A percentile compares a stretch with the other conserved stretches of the same genome.
Evolutionary conservation across 2,888 invertebrate species (phyloP).

Genomic region (Zygothrica quintamaculata): DNA sequence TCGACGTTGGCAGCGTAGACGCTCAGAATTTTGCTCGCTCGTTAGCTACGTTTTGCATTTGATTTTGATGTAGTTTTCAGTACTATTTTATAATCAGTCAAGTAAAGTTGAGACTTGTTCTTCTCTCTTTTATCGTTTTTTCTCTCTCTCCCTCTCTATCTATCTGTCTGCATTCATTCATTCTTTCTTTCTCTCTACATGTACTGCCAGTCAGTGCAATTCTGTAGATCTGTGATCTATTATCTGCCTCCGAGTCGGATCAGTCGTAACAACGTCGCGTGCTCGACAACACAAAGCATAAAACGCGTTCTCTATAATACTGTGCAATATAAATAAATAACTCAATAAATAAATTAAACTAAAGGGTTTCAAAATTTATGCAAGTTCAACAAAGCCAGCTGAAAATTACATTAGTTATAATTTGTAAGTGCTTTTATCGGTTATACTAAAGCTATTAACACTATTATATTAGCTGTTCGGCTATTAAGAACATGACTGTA

Average conservation of each 20-base stretch:
- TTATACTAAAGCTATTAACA: constrained; percentile 19
- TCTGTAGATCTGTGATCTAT: constrained; percentile 40
- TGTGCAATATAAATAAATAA: constrained; percentile 17
- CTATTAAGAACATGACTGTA: constrained; percentile 18
- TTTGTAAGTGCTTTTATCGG: constrained; percentile 47
- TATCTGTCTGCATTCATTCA: constrained; percentile 5
- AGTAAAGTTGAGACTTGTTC: constrained; percentile 64
- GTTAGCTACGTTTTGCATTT: constrained; percentile 77
- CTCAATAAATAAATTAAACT: constrained; percentile 28
- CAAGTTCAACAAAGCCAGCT: constrained; percentile 15
- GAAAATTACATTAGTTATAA: constrained; percentile 26
- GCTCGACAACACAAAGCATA: constrained; percentile 45
- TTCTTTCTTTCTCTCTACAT: constrained; percentile 32
- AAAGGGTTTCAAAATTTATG: constrained; percentile 35
- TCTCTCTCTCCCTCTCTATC: too few relatives aligned
- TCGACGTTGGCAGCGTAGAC: constrained; percentile 45
- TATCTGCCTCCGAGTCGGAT: constrained; percentile 40
- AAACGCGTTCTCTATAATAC: constrained; percentile 18
- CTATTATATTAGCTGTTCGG: constrained; percentile 1
- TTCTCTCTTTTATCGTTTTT: constrained; percentile 30
- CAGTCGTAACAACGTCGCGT: constrained; percentile 67
- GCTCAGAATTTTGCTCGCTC: constrained; percentile 55
- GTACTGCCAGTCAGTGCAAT: constrained; percentile 17
- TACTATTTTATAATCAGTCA: constrained; percentile 78
- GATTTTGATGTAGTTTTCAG: constrained; percentile 79